These are phyloP conservation scores for Odocoileus virginianus DNA, from an alignment of 2,113 vertebrate genomes.

Conservation along the genomic window DNA sequence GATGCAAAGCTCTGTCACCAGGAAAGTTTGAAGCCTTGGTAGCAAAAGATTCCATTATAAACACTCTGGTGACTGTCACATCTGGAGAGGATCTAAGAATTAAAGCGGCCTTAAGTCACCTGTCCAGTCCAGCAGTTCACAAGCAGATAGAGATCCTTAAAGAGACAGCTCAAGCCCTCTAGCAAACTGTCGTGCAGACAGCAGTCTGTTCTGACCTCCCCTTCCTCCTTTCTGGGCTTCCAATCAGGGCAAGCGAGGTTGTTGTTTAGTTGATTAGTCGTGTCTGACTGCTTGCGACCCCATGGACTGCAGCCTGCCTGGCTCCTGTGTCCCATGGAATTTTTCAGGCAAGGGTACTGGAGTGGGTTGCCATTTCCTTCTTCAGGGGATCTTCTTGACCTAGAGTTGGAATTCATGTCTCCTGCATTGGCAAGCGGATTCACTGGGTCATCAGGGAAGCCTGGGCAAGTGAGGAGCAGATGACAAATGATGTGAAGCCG, in stretches of 20 bases:
- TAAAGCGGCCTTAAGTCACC: neutral
- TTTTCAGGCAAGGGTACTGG: neutral
- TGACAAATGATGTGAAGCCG: neutral
- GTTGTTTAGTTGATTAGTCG: neutral
- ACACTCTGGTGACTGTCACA: neutral
- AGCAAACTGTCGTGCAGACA: neutral
- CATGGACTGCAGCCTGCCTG: neutral
- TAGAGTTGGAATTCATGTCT: neutral
- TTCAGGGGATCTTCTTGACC: neutral
- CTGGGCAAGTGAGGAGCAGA: neutral
- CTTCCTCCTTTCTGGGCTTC: neutral
- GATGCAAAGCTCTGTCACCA: neutral
- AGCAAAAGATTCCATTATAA: slow-evolving; percentile 1
- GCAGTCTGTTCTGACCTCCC: neutral
- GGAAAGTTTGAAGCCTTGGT: neutral
- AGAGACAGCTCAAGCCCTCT: neutral
- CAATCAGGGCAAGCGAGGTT: neutral
- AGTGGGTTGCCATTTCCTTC: neutral
- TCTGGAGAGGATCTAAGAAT: slow-evolving; percentile 27
- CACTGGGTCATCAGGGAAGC: neutral
- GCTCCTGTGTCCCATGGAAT: neutral
- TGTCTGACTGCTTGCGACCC: neutral
- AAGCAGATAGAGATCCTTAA: neutral
- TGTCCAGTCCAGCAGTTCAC: neutral
- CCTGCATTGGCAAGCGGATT: neutral